phyloP scores from a whole-genome alignment of 2,888 invertebrate species.

The Frankliniella fusca region DNA sequence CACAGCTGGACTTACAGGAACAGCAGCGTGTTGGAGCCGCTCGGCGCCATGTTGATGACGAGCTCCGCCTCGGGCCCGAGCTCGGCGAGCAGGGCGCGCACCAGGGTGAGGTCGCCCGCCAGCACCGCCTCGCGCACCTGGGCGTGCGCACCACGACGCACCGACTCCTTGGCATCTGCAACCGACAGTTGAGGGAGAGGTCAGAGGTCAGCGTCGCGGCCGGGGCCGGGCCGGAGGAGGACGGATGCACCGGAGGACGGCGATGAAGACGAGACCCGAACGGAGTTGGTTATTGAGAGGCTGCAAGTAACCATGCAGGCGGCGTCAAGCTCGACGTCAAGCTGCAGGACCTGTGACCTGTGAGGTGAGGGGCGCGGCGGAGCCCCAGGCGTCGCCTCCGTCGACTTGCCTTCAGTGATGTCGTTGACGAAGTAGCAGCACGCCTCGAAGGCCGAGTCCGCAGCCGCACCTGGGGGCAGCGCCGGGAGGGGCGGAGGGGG shows the following conservation, averaged over 20 bases:
- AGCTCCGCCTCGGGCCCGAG: conserved; percentile 63
- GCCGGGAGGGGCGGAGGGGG: conserved; percentile 16
- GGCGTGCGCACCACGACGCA: conserved; percentile 67
- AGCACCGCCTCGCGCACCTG: conserved; percentile 66
- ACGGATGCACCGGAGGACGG: background rate
- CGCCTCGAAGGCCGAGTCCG: conserved; percentile 65
- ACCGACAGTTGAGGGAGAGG: conserved; percentile 34
- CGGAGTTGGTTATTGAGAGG: too few species aligned
- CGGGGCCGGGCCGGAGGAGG: background rate
- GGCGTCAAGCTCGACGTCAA: background rate
- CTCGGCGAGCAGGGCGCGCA: conserved; percentile 62
- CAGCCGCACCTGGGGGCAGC: conserved; percentile 40
- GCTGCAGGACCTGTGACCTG: background rate
- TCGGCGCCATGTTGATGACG: conserved; percentile 81
- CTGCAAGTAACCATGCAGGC: background rate
- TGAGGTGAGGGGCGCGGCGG: background rate
- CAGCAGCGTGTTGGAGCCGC: conserved; percentile 80
- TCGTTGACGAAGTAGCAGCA: conserved; percentile 68
- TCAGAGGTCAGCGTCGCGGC: background rate
- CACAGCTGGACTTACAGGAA: conserved; percentile 83
- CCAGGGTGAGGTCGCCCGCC: conserved; percentile 64
- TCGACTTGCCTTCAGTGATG: conserved; percentile 40
- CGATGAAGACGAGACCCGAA: background rate
- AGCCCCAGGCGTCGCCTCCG: background rate
- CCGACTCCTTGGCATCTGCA: conserved; percentile 68